Base-by-base conservation (phyloP, 2,113 vertebrate species). In the Catharus bicknelli region DNA sequence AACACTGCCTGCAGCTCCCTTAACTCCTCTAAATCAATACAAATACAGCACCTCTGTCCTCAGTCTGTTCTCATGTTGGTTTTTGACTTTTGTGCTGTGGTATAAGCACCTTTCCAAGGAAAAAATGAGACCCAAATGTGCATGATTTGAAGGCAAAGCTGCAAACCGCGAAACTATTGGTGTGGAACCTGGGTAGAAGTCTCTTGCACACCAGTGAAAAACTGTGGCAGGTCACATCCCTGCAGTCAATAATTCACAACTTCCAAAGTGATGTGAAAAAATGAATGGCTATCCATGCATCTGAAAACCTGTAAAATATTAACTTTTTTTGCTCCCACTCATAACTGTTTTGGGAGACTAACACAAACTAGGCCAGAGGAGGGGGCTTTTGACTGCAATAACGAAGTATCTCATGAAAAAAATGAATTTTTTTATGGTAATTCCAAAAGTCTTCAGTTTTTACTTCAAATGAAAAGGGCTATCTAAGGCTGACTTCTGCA, bases 341-440 rank as follows among this genome's bases (percentile, higher is more conserved):
- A 23, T 69, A 51, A 45, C 25, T 57, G 51, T 69, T 85, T 87
- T 66, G 70, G 63, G 72, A 90, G 57, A 45, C 67, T 85, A 90
- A 86, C 67, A 62, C 42, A 68, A 78, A 61, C 32, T 86, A 90
- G 68, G 40, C 89, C 84, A 94, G 93, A 92, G 86, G 89, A 94
- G 88, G 94, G 74, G 91, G 75, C 91, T 93, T 95, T 91, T 91
- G 84, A 74, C 74, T 88, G 23, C 87, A 80, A 5, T 83, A 80
- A 82, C 45, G 22, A 83, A 74, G 27, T 53, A 38, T 59, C 26
- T 79, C 8, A 59, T 91, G 34, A 50, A 86, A 86, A 74, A 64
- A 61, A 30, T 1, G 1, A 47, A 11, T 16, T 43, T 43, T 79
- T 70, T 84, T 21, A 16, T 48, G 54, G 26, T 38, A 55, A 22